These are phyloP conservation scores for Callopanchax toddi DNA, from an alignment of 2,113 vertebrate species.

Conservation along the genomic window DNA sequence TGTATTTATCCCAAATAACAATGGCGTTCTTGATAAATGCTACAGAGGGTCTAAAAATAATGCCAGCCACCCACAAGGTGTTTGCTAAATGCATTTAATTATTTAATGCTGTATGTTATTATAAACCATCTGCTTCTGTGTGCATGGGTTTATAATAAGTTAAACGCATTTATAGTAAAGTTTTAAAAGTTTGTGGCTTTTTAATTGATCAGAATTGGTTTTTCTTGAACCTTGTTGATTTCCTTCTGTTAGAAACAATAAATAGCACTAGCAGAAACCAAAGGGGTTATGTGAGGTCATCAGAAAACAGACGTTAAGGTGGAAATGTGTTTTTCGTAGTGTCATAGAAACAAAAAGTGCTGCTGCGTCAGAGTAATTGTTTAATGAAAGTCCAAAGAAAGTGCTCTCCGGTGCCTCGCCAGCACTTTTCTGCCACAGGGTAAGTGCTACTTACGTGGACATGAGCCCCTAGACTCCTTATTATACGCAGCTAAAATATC, in stretches of 20 bases:
- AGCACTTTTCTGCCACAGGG: neutral
- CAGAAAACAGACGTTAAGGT: neutral
- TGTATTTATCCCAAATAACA: no score
- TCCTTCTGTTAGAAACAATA: neutral
- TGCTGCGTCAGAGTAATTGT: neutral
- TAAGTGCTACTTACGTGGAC: neutral
- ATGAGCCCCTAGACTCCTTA: slow-evolving; percentile 1
- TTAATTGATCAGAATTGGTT: no score
- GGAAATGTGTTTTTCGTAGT: neutral
- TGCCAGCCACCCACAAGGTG: no score
- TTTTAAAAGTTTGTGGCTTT: no score
- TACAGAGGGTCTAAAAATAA: no score
- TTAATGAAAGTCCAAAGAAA: neutral
- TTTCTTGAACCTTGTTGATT: no score
- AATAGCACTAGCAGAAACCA: neutral
- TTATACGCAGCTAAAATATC: slow-evolving; percentile 9
- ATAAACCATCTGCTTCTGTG: no score
- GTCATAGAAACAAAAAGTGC: neutral
- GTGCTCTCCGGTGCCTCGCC: neutral
- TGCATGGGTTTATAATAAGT: no score
- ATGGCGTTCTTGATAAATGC: no score
- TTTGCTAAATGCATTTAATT: no score
- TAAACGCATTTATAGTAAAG: no score
- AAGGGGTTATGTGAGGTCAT: neutral
- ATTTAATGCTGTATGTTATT: no score